Evolutionary conservation across 2,113 vertebrate genomes (phyloP).

Genomic region (Nymphicus hollandicus): DNA sequence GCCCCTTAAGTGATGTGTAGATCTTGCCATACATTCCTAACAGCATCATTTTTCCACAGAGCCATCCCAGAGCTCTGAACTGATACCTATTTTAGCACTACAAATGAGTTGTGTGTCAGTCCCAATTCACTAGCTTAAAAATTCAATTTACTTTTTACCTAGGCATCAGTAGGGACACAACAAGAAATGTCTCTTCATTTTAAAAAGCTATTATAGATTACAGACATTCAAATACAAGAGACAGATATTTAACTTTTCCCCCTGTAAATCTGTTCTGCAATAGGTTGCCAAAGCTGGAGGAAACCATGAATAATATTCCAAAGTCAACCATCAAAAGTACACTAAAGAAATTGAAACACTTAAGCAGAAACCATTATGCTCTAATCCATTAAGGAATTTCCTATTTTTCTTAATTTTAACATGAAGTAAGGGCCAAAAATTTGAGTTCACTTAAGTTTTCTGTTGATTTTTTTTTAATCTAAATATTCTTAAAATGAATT

Average conservation of each 20-base stretch:
- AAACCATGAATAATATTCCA: not conserved
- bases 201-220: not conserved
- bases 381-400: not conserved
- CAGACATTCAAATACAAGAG: not conserved
- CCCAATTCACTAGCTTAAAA: not conserved
- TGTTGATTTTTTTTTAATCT: no score
- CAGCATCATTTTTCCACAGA: not conserved
- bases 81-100: not conserved
- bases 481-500: not conserved
- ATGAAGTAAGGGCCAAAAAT: not conserved
- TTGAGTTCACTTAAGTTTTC: not conserved
- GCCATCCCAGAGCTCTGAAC: not conserved
- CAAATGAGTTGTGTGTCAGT: not conserved
- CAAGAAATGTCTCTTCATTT: not conserved
- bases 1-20: not conserved
- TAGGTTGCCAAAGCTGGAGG: not conserved
- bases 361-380: not conserved
- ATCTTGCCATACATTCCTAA: not conserved
- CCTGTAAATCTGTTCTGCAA: not conserved
- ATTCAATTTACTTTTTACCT: not conserved
- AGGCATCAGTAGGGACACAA: not conserved
- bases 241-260: not conserved
- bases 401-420: not conserved
- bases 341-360: not conserved
- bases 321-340: not conserved